These are phyloP conservation scores for Lampris megalopsis DNA, from an alignment of 2,113 vertebrate genomes.

Conservation along the genomic window DNA sequence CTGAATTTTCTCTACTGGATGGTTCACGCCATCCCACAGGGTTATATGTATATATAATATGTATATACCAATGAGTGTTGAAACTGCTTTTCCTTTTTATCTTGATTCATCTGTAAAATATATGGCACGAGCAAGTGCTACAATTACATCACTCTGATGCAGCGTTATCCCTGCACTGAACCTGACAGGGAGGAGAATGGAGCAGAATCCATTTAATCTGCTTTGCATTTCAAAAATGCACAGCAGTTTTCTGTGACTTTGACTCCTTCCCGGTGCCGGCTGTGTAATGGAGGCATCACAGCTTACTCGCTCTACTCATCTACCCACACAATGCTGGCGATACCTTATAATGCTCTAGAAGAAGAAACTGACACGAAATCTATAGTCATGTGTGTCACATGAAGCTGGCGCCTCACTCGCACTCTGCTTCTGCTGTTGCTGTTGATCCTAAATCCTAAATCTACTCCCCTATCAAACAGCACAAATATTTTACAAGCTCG, in stretches of 20 bases:
- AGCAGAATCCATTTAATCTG: slow-evolving; percentile 33
- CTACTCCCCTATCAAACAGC: slow-evolving; percentile 9
- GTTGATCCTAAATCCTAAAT: not conserved
- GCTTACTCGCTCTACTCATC: slow-evolving; percentile 24
- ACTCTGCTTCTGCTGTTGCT: not conserved
- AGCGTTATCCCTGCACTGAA: slow-evolving; percentile 1
- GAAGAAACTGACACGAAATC: slow-evolving; percentile 36
- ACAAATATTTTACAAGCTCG: slow-evolving; percentile 15
- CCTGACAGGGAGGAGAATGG: slow-evolving; percentile 29
- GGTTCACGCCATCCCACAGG: too few species aligned
- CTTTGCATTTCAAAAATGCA: slow-evolving; percentile 44
- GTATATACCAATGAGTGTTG: not conserved
- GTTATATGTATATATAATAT: too few species aligned
- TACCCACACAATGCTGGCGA: slow-evolving; percentile 57
- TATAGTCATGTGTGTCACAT: not conserved
- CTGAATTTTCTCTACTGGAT: too few species aligned
- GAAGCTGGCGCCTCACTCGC: not conserved
- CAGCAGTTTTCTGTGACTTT: slow-evolving; percentile 57
- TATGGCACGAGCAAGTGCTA: not conserved
- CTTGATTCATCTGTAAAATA: not conserved
- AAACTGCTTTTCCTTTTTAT: not conserved
- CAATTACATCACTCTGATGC: not conserved
- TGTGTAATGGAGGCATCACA: slow-evolving; percentile 60
- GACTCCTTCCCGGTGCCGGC: slow-evolving; percentile 2
- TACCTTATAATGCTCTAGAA: slow-evolving; percentile 27